Evolutionary conservation across 2,113 vertebrate genomes (phyloP), one percentile per base, ranked within the genome.

Genomic region (Siniperca chuatsi): DNA sequence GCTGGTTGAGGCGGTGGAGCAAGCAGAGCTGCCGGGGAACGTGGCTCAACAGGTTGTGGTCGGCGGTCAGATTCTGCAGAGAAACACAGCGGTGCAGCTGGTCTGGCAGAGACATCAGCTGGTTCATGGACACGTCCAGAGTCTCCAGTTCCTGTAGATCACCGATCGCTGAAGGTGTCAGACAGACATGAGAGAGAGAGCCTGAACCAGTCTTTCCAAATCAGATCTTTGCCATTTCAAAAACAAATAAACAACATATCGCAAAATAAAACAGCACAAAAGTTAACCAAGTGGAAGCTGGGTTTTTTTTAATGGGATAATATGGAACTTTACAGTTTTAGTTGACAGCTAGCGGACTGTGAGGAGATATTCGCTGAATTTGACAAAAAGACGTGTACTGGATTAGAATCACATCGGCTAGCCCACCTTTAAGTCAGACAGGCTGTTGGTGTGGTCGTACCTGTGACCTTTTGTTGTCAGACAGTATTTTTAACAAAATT

Each of bases 11-110:
- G 93, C 97, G 97, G 29, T 96, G 97, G 35, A 99, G 96, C 79
- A 97, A 97, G 95, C 98, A 99, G 79, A 99, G 96, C 75, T 98
- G 98, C 9, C 98, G 96, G 0, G 98, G 98, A 68, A 99, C 84
- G 21, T 94, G 95, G 89, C 95, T 95, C 40, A 99, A 95, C 68
- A 91, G 95, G 94, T 99, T 99, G 79, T 97, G 95, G 94, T 99
- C 98, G 2, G 94, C 97, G 1, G 97, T 97, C 92, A 99, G 93
- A 89, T 97, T 97, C 96, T 99, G 97, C 93, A 99, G 96, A 0
- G 98, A 97, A n/a, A 95, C 89, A 89, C 98, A 99, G 92, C 96
- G 96, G 82, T 98, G 97, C 83, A 99, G 97, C 87, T 96, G 94
- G 75, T 97, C 96, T 0, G 98, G 98, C 0, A 99, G 91, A 21